Evolutionary conservation across 2,888 invertebrate species (phyloP), one percentile per base, ranked within the genome.

Genomic region (Pelosia muscerda): DNA sequence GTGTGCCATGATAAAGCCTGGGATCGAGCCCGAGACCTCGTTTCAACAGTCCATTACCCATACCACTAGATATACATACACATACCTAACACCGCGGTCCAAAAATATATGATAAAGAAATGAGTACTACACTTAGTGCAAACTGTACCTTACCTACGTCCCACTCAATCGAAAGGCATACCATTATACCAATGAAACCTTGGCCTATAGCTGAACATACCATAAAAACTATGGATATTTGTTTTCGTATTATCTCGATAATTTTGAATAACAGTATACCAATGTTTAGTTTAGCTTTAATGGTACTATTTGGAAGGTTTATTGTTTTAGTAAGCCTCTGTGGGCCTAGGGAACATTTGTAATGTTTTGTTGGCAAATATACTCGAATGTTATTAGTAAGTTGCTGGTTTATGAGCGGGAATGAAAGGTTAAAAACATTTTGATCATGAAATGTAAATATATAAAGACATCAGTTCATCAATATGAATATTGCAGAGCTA

Each of bases 141-240:
- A 0, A 13, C 34, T 26, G 6, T 11, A 13, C n/a, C 49, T 53
- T 54, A 38, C 15, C 28, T 22, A 42, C 68, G 19, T 26, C 73
- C 67, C 23, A 54, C 73, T 69, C 71, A 66, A 64, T 65, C 59
- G 76, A 72, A 76, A 70, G 61, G 73, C 61, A 68, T 23, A 42
- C 58, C 59, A 70, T 67, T 67, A 67, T 53, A 49, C 54, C 34
- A 56, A 66, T 25, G 57, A 66, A 63, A 72, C 81, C 81, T 81
- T 81, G 81, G 78, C 78, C 78, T 66, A 63, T 63, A 38, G 38
- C 25, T 55, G 38, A 26, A 56, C 59, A 66, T 61, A 65, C 61
- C 74, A 68, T 73, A 76, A 74, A 77, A 81, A 64, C 73, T 58
- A 76, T 66, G 56, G 68, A 56, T 67, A 71, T 76, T 79, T 73